These are phyloP conservation scores for Tetragonula carbonaria DNA, from an alignment of 2,888 invertebrate species.

Conservation along the genomic window DNA sequence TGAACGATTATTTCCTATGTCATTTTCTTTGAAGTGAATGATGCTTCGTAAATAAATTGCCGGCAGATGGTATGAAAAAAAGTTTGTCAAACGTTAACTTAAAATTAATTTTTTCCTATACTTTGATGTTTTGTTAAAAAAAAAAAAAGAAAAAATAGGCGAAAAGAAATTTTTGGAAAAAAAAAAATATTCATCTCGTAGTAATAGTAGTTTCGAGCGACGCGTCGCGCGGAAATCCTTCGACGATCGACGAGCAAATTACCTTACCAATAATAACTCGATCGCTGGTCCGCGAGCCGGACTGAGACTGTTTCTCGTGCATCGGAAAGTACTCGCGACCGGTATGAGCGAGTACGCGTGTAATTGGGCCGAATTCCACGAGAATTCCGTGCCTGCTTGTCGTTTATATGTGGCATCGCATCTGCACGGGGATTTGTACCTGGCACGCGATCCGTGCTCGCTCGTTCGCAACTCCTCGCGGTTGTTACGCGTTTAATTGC, in stretches of 20 bases:
- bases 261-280: conserved; percentile 29
- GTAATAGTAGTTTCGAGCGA: not conserved
- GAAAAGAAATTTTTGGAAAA: too few relatives aligned
- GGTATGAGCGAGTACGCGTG: conserved; percentile 57
- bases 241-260: conserved; percentile 35
- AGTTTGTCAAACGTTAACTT: too few relatives aligned
- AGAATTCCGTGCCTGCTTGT: conserved; percentile 52
- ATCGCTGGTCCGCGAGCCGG: not conserved
- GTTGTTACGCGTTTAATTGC: conserved; percentile 46
- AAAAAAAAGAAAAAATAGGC: too few relatives aligned
- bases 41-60: too few relatives aligned
- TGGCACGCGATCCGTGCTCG: conserved; percentile 58
- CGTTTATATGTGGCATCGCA: conserved; percentile 48
- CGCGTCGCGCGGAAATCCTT: not conserved
- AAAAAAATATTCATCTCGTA: too few relatives aligned
- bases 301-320: conserved; percentile 16
- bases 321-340: conserved; percentile 24
- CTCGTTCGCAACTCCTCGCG: conserved; percentile 29
- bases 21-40: too few relatives aligned
- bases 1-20: too few relatives aligned
- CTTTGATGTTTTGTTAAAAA: too few relatives aligned
- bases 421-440: conserved; percentile 43
- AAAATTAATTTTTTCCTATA: too few relatives aligned
- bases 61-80: too few relatives aligned
- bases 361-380: conserved; percentile 69